These are phyloP conservation scores for Lepidothrix coronata DNA, from an alignment of 2,113 vertebrate genomes.

Conservation along the genomic window DNA sequence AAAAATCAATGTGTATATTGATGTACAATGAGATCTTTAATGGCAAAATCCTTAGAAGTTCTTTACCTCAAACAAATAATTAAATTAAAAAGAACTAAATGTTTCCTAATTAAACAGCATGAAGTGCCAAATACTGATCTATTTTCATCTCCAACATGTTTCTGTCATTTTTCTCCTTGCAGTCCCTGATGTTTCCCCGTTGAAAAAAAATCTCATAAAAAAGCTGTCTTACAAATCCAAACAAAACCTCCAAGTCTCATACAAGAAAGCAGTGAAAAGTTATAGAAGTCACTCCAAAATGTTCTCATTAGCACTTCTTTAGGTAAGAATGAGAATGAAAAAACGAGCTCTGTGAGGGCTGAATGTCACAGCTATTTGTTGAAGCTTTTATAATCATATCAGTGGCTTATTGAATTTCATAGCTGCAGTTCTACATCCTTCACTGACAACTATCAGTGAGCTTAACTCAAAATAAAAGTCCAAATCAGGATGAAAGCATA, in stretches of 20 bases:
- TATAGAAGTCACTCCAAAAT: background rate
- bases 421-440: background rate
- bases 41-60: background rate
- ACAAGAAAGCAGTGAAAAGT: background rate
- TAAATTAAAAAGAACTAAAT: background rate
- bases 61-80: background rate
- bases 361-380: background rate
- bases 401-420: background rate
- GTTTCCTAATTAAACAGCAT: background rate
- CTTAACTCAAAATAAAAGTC: conserved; percentile 23
- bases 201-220: background rate
- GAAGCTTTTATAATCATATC: background rate
- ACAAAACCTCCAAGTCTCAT: background rate
- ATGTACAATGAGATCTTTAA: background rate
- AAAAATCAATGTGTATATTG: background rate
- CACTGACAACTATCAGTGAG: background rate
- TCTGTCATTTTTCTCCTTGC: background rate
- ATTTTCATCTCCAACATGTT: background rate
- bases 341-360: background rate
- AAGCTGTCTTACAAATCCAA: background rate
- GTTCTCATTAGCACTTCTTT: conserved; percentile 32
- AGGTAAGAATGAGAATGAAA: background rate
- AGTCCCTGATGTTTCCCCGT: background rate
- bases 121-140: background rate
- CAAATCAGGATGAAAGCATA: background rate